Base-by-base conservation (phyloP, 2,113 vertebrate species). In the Tachycineta bicolor region DNA sequence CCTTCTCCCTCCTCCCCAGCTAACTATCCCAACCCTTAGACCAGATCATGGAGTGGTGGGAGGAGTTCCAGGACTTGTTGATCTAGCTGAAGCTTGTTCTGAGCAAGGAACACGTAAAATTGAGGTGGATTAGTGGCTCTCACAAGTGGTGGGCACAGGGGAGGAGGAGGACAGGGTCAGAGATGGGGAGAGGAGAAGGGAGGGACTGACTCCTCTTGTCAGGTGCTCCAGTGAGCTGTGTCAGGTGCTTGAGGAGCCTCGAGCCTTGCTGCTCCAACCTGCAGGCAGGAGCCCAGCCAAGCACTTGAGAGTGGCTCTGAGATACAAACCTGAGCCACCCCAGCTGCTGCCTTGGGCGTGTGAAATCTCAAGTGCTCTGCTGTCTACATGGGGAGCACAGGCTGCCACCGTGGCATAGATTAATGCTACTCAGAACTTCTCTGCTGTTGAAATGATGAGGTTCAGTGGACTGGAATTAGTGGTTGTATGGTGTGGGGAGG, bases 341-440 rank as follows among this genome's bases (percentile, higher is more conserved):
- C 44, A 44, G 8, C 47, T 25, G 7, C 39, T 1, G 8, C 9
- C 44, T 50, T 11, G 31, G 60, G 43, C 24, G 12, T 22, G 13
- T 49, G 64, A 33, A 33, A 62, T 37, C 25, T 67, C 20, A 46
- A 34, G 43, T 11, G 8, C 43, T 70, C 47, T 67, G 22, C 64
- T 67, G 18, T 21, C 37, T 29, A 0, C 17, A 2, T 0, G 1
- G 2, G 41, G 49, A 60, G 31, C 41, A 19, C 22, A 21, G 70
- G 41, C n/a, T 83, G 46, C 59, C 53, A 2, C 23, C 10, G 0
- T 11, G 13, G 17, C n/a, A 58, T 4, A 56, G 50, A 5, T 46
- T 23, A 67, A 10, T 76, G 34, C 25, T 17, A 5, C 55, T 55
- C 37, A 41, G 47, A 39, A 37, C 19, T 21, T 34, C 16, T 79